These are phyloP conservation scores for Scartelaos histophorus DNA, from an alignment of 2,113 vertebrate species.

Conservation along the genomic window DNA sequence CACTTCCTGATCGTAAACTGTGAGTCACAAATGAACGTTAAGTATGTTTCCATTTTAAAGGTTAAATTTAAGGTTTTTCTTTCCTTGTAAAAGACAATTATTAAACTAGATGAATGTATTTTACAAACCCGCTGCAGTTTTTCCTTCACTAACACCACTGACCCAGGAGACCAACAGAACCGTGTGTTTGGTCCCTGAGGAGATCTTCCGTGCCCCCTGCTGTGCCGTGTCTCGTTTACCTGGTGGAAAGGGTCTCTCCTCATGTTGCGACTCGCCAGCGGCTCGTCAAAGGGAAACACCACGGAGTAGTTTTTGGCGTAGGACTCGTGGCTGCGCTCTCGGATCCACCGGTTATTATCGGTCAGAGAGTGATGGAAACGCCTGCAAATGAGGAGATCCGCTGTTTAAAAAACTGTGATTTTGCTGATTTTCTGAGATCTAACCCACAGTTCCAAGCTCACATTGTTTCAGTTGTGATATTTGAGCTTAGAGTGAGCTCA, in stretches of 20 bases:
- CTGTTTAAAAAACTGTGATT: background rate
- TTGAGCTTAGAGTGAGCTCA: constrained; percentile 10
- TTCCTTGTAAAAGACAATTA: too few relatives aligned
- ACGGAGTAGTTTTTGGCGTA: constrained; percentile 96
- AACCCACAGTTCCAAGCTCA: too few relatives aligned
- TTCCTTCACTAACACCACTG: too few relatives aligned
- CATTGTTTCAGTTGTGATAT: background rate
- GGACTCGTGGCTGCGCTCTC: constrained; percentile 94
- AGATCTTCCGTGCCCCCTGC: background rate
- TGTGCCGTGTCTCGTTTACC: constrained; percentile 68
- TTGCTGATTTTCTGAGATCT: background rate
- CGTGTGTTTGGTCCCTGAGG: constrained; percentile 20
- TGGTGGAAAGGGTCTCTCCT: constrained; percentile 87
- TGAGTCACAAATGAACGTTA: background rate
- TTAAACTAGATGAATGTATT: too few relatives aligned
- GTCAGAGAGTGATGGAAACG: constrained; percentile 90
- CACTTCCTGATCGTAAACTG: background rate
- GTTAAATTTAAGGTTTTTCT: too few relatives aligned
- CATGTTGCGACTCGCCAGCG: constrained; percentile 88
- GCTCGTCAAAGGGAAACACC: constrained; percentile 92
- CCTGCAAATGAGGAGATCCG: constrained; percentile 66
- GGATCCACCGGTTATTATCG: constrained; percentile 84
- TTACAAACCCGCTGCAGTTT: background rate
- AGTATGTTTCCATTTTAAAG: too few relatives aligned
- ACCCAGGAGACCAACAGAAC: background rate